A percentile compares a stretch with the other conserved stretches of the same genome.
Evolutionary conservation across 92 coral and sea anemone genomes (phyloP).

Genomic region (Actinostola sp.): DNA sequence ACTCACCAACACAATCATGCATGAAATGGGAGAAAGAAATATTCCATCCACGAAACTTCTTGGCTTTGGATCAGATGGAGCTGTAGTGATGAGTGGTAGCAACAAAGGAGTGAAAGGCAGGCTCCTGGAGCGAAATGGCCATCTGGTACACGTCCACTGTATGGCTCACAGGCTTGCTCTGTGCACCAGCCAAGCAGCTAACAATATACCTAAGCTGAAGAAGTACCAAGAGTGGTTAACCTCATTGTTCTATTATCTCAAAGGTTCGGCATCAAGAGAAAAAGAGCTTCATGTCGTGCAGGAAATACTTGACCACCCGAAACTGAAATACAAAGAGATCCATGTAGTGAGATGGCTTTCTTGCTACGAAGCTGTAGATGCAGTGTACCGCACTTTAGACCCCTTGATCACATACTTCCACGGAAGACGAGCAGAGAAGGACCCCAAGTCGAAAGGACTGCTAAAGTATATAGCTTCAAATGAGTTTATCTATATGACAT

Average conservation of each 20-base stretch:
- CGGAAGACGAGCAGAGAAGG: conserved; percentile 12
- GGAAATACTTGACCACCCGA: conserved; percentile 26
- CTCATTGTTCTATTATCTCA: conserved; percentile 2
- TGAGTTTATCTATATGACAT: conserved; percentile 24
- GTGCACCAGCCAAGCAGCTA: conserved; percentile 42
- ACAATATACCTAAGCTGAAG: conserved; percentile 10
- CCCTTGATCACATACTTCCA: neutral
- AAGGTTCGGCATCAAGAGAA: conserved; percentile 26
- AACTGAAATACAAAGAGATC: conserved; percentile 27
- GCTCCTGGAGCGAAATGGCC: conserved; percentile 14
- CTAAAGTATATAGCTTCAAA: conserved; percentile 22
- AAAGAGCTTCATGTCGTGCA: conserved; percentile 19
- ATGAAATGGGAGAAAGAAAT: conserved; percentile 29
- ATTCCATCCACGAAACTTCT: conserved; percentile 21
- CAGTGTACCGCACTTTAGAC: neutral
- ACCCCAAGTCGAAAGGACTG: conserved; percentile 26
- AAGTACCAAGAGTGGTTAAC: conserved; percentile 8
- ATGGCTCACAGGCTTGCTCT: conserved; percentile 41
- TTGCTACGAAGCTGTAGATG: conserved; percentile 31
- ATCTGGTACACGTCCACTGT: conserved; percentile 19
- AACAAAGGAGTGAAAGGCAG: conserved; percentile 36
- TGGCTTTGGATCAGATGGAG: conserved; percentile 39
- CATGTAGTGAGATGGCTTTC: conserved; percentile 32
- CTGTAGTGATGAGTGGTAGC: conserved; percentile 40
- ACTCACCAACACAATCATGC: no score